Evolutionary conservation across 2,888 invertebrate species (phyloP).

Genomic region (Eremobia ochroleuca): DNA sequence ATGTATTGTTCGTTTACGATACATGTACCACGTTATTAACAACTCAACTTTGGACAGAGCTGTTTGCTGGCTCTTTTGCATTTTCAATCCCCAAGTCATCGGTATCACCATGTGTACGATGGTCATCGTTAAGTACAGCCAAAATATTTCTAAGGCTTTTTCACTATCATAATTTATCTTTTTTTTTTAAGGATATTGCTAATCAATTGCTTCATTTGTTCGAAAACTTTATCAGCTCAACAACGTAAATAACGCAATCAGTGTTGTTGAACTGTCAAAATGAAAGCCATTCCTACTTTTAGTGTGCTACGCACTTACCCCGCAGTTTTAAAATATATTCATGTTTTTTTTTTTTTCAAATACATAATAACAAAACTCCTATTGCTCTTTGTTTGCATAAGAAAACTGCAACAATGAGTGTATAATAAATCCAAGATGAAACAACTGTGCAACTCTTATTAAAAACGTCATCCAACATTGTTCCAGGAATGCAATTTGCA

Average conservation of each 20-base stretch:
- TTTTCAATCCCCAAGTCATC: not conserved
- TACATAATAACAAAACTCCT: not conserved
- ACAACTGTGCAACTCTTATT: conserved; percentile 70
- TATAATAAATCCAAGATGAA: conserved; percentile 41
- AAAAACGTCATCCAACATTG: conserved; percentile 78
- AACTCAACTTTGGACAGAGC: not conserved
- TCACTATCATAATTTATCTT: no score
- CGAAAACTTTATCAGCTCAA: no score
- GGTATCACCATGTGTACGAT: not conserved
- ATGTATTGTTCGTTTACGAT: not conserved
- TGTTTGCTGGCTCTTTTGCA: not conserved
- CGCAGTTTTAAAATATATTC: no score
- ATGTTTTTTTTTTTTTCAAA: not conserved
- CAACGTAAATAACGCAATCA: no score
- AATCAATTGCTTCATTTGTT: no score
- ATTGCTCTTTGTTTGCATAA: conserved; percentile 2
- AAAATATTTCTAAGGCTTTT: not conserved
- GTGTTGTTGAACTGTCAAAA: no score
- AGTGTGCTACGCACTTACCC: no score
- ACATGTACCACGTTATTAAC: not conserved
- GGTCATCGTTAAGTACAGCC: not conserved
- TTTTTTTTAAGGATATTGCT: no score
- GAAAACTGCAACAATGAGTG: conserved; percentile 30
- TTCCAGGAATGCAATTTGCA: conserved; percentile 84
- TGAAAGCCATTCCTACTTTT: no score